Conservation (phyloP, 2,113 vertebrate genomes). For the Columbina picui region DNA sequence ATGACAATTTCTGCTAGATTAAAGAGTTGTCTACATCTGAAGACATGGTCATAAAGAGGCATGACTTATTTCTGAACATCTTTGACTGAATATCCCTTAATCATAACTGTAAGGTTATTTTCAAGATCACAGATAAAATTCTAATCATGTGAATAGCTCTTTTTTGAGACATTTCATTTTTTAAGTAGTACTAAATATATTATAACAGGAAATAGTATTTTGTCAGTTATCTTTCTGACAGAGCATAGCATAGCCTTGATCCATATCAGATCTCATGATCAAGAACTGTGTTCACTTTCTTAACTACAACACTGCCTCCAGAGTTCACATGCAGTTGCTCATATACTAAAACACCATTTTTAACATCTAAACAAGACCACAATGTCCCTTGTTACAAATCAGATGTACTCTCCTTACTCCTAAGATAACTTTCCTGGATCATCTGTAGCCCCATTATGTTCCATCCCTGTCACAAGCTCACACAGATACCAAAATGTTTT, state of each 20-base stretch:
- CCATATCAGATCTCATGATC: neutral
- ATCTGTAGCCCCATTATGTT: neutral
- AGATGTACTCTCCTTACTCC: neutral
- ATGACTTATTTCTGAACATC: neutral
- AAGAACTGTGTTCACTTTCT: neutral
- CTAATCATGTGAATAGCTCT: neutral
- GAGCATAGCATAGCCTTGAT: neutral
- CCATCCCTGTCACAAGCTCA: neutral
- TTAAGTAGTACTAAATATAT: neutral
- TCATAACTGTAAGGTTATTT: neutral
- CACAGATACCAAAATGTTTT: neutral
- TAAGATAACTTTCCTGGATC: neutral
- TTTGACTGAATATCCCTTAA: neutral
- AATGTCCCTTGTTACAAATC: neutral
- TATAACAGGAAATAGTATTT: neutral
- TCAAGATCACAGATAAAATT: neutral
- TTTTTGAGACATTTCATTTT: neutral
- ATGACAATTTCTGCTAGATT: neutral
- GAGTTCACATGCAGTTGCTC: neutral
- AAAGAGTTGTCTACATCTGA: neutral
- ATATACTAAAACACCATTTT: neutral
- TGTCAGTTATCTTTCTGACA: neutral
- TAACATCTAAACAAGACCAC: neutral
- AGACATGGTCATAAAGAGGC: neutral
- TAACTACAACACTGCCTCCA: neutral